Base-by-base conservation (phyloP, 1,140 invertebrate genomes). In the Medauroidea extradentata region DNA sequence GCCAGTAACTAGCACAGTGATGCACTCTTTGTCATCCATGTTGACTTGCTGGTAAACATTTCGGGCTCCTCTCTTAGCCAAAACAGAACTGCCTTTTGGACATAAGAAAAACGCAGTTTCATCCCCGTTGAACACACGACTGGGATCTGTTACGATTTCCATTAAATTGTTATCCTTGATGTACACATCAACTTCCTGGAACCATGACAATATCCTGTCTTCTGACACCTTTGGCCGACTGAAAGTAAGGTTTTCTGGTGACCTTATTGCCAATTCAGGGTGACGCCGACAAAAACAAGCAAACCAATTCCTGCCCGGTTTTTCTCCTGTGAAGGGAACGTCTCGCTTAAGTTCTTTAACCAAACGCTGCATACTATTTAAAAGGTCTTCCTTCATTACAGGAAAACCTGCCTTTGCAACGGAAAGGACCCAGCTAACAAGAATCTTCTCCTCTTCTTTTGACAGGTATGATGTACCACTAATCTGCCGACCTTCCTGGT, bases 81-180 rank as follows among this genome's bases (percentile, higher is more conserved):
- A 19, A 25, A 70, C 65, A 54, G 63, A 63, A 18, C 66, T 59
- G 13, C 53, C 65, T 61, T 72, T 71, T 1, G 72, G 70, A 52
- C 46, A 53, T 7, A 74, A 53, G 49, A 67, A 72, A 63, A 75
- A 73, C 3, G 65, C 70, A 9, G 61, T 67, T 54, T 76, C 73
- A 61, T 77, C 73, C 44, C 62, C 69, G 62, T 76, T 75, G 60
- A 70, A 75, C 13, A 78, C 66, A 59, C 54, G 34, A 64, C 51
- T 73, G 73, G 24, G 67, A 67, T 51, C 13, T 18, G 9, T 51
- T 9, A 51, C 21, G 5, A 51, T 19, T 46, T 46, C 14, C 14
- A 18, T 9, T 9, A 46, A 19, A 46, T 46, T 18, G 21, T 46
- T 46, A 16, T 14, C 44, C 21, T 46, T 46, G 8, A 51, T 25